Evolutionary conservation across 2,888 invertebrate genomes (phyloP), one percentile per base, ranked within the genome.

Genomic region (Ypsolopha sequella): DNA sequence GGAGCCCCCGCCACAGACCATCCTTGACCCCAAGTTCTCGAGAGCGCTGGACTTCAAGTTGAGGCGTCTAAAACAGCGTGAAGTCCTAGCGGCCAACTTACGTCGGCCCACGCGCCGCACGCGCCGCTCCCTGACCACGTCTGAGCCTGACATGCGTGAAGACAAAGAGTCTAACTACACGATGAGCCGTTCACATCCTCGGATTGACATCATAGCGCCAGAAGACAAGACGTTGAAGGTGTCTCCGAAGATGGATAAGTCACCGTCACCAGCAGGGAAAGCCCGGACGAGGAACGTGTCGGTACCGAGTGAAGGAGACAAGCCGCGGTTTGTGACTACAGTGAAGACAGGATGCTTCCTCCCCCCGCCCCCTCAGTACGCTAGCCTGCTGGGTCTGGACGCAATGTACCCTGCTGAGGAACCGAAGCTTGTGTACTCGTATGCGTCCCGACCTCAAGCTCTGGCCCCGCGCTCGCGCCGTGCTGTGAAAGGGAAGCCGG

Each of bases 331-430:
- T 67, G 91, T 95, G 57, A 94, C 94, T 8, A 94, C 94, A 0
- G 95, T 95, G 44, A 92, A 91, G 61, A 90, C 89, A 50, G 95
- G 95, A 2, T 90, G 91, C 62, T 95, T 95, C 69, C 77, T 95
- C 57, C 90, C 92, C 65, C 95, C 95, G 6, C 93, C 94, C 0
- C 91, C 91, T n/a, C 91, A 91, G 64, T 76, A 91, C 44, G 92
- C 93, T 7, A 74, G 78, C 6, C 78, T 91, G n/a, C 80, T 92
- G 14, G 91, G 91, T 0, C 80, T 92, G 52, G 76, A 84, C 53
- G 60, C 80, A 8, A 62, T 82, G 58, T 76, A 81, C 68, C 69
- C 79, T 48, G 54, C 70, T 48, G 68, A 75, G 55, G 62, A 67
- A 13, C 70, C 73, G 51, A 65, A 70, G 57, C 74, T 89, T 60